Base-by-base conservation (phyloP, 2,888 invertebrate species). In the Cryptus viduatorius region DNA sequence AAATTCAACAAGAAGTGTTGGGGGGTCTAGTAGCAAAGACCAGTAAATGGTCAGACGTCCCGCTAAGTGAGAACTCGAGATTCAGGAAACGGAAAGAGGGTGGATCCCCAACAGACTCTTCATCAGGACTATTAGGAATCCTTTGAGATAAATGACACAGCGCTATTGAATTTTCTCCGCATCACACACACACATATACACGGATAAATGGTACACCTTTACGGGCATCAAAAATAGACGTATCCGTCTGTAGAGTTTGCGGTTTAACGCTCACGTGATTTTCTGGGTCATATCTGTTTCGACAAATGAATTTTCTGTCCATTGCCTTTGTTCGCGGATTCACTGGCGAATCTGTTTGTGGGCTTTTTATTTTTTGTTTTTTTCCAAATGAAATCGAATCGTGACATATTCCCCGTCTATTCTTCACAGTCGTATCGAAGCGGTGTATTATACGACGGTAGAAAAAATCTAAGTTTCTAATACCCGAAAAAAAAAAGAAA, bases 51-150 rank as follows among this genome's bases (percentile, higher is more conserved):
- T 80, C 79, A 72, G 82, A 79, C 84, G n/a, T 44, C 82, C 81
- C 81, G 78, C 48, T 42, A 72, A 24, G 75, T 31, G n/a, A 50
- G 46, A 42, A 29, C 50, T 84, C 73, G 64, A 65, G 65, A 59
- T 71, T 69, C 50, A 67, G 53, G 65, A 64, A 80, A 53, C 37
- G 46, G 50, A 56, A 68, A 53, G 50, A 50, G 69, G 61, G 77
- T 31, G 44, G 16, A 7, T 42, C 19, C 10, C 24, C 31, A 7
- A 29, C 8, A 64, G 56, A 10, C 67, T 44, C 75, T 82, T 75
- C 69, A 83, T 86, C 72, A 85, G 56, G 56, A 10, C 79, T 59
- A 86, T 86, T 83, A 83, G 31, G 73, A 77, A 82, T 61, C 29
- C 16, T 37, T 78, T 37, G 53, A 75, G 82, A 85, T 78, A 81